These are phyloP conservation scores for Psittacula cyanocephala DNA, from an alignment of 2,113 vertebrate species.

Conservation along the genomic window DNA sequence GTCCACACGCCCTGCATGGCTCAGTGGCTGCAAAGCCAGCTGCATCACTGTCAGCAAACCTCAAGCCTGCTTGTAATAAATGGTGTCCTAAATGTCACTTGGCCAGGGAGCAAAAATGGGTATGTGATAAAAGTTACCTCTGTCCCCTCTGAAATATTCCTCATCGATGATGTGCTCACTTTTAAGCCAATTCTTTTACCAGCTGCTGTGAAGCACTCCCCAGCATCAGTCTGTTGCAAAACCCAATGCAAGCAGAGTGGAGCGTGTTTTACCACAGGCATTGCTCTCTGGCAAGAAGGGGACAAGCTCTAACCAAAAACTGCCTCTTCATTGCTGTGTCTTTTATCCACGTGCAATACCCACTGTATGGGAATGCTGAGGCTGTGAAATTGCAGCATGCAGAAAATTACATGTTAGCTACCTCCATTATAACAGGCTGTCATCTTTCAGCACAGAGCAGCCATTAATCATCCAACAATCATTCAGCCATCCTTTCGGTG, in stretches of 20 bases:
- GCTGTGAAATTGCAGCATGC: constrained; percentile 1
- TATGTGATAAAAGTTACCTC: background rate
- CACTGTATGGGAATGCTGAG: background rate
- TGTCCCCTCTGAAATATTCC: background rate
- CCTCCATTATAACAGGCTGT: constrained; percentile 65
- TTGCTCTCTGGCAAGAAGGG: background rate
- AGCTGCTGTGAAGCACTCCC: background rate
- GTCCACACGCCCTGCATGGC: background rate
- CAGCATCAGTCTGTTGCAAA: background rate
- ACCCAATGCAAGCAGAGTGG: rapidly evolving
- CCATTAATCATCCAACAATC: constrained; percentile 73
- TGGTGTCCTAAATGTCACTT: rapidly evolving
- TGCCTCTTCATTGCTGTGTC: background rate
- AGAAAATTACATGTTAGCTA: constrained; percentile 57
- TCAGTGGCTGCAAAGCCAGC: background rate
- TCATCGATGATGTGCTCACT: background rate
- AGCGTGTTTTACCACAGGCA: background rate
- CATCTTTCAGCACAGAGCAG: constrained; percentile 52
- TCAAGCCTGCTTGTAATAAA: background rate
- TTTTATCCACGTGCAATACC: background rate
- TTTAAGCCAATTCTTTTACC: rapidly evolving
- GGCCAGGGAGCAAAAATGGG: background rate
- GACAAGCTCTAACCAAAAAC: background rate
- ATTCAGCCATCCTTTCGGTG: constrained; percentile 54
- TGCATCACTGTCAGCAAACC: background rate